Base-by-base conservation (phyloP, 2,113 vertebrate species). In the Spea bombifrons region DNA sequence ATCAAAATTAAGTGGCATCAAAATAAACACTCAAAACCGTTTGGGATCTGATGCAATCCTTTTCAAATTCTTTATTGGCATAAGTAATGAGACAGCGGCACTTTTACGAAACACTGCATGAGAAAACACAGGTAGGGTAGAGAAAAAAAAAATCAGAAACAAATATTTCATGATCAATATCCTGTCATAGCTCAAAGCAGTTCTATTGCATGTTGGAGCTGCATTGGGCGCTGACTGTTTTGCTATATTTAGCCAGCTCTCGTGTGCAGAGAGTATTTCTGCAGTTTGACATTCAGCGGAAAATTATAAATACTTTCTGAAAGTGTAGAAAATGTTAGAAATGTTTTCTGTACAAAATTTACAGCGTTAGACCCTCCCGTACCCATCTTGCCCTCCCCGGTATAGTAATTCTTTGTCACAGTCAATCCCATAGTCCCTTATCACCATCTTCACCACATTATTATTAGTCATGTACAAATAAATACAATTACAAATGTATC, bases 291-390 rank as follows among this genome's bases (percentile, higher is more conserved):
- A 88, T 93, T 95, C 93, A 92, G 94, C 92, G 84, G 91, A 92
- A 74, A 92, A 94, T 93, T 94, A 95, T 87, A 98, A 96, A 97
- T 93, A 92, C 88, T 90, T 94, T 94, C 90, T 92, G 92, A 89
- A 90, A 94, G 91, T 93, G 94, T 98, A 99, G 92, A 98, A 98
- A 98, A 94, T 87, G 87, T 94, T 95, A 96, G 91, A 98, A 99
- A 97, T 93, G 91, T 93, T 88, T 73, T 90, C 94, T 98, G 94
- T 97, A 97, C 96, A 98, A 94, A 95, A 80, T 94, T 90, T 96
- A 96, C 94, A 97, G 85, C 64, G 87, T 87, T 81, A 88, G 86
- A 89, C 90, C 87, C 84, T 74, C 85, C 87, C 73, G 30, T 50
- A 84, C 86, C 87, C 83, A 53, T 61, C 17, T 64, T 61, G 50